A percentile compares a stretch with the other conserved stretches of the same genome.
These are phyloP conservation scores for Eubucco bourcierii DNA, from an alignment of 2,113 vertebrate genomes.

Conservation along the genomic window DNA sequence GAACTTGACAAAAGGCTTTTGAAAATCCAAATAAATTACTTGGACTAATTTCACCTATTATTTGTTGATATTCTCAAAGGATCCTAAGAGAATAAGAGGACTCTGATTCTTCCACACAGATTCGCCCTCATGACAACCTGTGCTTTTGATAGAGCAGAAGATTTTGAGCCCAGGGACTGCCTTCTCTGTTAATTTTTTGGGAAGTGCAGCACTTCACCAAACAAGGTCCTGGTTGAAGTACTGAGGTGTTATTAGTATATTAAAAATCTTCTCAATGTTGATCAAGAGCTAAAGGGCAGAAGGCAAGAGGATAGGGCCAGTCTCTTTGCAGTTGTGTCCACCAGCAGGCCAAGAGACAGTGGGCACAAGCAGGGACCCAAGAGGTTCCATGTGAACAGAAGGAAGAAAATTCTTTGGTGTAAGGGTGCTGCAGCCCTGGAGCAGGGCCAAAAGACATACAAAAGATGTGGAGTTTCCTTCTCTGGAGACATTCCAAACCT, in stretches of 20 bases:
- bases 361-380: no score
- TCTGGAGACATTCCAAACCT: no score
- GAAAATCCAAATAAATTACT: constrained; percentile 46
- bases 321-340: no score
- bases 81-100: neutral
- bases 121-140: neutral
- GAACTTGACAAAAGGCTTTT: constrained; percentile 5
- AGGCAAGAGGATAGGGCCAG: no score
- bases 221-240: neutral
- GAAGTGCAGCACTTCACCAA: neutral
- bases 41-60: constrained; percentile 31
- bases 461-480: no score
- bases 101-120: neutral
- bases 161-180: neutral
- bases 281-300: no score
- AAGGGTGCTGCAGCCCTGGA: no score
- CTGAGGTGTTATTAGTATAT: neutral
- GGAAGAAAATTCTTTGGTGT: no score
- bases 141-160: neutral
- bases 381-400: no score
- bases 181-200: neutral
- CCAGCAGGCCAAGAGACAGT: no score
- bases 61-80: constrained; percentile 4
- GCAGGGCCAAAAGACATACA: no score
- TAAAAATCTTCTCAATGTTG: no score